Evolutionary conservation across 2,797 vertebrate genomes (phyloP), one percentile per base, ranked within the genome.

Genomic region (Benthosema pterotum): DNA sequence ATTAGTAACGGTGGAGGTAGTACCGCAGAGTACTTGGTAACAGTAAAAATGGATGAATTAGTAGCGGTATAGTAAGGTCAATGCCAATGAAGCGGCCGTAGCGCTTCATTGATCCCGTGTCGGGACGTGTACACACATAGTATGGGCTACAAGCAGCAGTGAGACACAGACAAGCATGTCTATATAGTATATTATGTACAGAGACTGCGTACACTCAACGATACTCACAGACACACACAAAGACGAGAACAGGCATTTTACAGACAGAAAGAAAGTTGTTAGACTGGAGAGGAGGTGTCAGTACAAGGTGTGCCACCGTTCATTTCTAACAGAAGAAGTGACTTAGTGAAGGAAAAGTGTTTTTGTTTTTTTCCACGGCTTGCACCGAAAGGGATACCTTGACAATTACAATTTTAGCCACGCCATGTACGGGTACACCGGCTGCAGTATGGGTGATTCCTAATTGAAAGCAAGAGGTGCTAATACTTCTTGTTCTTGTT

Each of bases 321-420:
- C 14, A 17, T 11, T 17, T 38, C 12, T 52, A 67, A 74, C 32
- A 38, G 5, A 83, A 60, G 52, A 79, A 57, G 67, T 65, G 60
- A 42, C 56, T 78, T 14, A n/a, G n/a, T n/a, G 77, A 83, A 80
- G 55, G 55, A 68, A 78, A 54, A 19, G 17, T 42, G 38, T n/a
- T 16, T n/a, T 15, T 7, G 8, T 16, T 19, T 50, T 50, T 50
- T 9, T 51, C 11, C 11, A 17, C 7, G 11, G 11, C 15, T 16
- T 51, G 8, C 8, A 63, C 57, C 64, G 50, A 70, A 78, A 79
- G 38, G 71, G 70, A 79, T 74, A 81, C 65, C n/a, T 56, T 82
- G 79, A 85, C 89, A 87, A 88, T 90, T 86, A 84, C 81, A 86
- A 73, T 80, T 59, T 55, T 16, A 72, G 32, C 11, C 32, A n/a